Percentiles rank a stretch among this genome's conserved stretches.
phyloP scores from a whole-genome alignment of 2,888 invertebrate species.

The Amblyjoppa fuscipennis region DNA sequence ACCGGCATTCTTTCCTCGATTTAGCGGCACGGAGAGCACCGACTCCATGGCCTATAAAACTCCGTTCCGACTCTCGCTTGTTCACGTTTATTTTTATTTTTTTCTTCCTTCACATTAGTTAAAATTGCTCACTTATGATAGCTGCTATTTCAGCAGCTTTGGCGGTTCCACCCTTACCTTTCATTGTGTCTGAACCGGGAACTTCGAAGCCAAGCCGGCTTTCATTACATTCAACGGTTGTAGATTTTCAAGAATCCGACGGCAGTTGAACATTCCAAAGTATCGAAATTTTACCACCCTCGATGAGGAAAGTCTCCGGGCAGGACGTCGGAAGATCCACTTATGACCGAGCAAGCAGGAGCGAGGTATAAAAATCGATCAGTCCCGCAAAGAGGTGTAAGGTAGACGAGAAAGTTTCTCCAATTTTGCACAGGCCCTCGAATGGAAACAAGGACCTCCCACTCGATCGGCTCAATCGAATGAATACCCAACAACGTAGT shows the following conservation, averaged over 20 bases:
- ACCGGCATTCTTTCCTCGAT: constrained; percentile 31
- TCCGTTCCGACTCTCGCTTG: not conserved
- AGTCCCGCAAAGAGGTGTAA: not conserved
- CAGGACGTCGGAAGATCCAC: not conserved
- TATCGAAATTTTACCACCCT: not conserved
- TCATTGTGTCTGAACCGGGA: not conserved
- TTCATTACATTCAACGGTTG: not conserved
- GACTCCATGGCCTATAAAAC: constrained; percentile 10
- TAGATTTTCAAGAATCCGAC: not conserved
- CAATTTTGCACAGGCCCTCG: not conserved
- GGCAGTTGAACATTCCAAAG: not conserved
- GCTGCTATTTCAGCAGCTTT: not conserved
- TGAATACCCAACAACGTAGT: not conserved
- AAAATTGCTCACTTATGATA: not conserved
- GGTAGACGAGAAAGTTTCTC: not conserved
- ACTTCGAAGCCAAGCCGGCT: no score
- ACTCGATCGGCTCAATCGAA: not conserved
- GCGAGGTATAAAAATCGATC: not conserved
- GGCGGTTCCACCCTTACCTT: not conserved
- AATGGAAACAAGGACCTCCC: not conserved
- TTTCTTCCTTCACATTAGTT: not conserved
- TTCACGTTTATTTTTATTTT: not conserved
- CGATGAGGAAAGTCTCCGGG: not conserved
- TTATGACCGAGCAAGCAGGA: not conserved
- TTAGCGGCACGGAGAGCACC: not conserved